Evolutionary conservation across 1,140 invertebrate species (phyloP).

Genomic region (Caenorhabditis elegans): WBcel235 BX284604.4:11293001-11293500

Average conservation of each 20-base stretch:
- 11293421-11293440: conserved; percentile 65
- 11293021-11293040: conserved; percentile 57
- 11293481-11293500: conserved; percentile 28
- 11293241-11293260: conserved; percentile 61
- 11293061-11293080: no score
- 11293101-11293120: no score
- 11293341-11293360: conserved; percentile 55
- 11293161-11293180: no score
- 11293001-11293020: conserved; percentile 60
- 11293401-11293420: conserved; percentile 62
- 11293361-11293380: no score
- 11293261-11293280: conserved; percentile 61
- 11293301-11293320: conserved; percentile 65
- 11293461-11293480: conserved; percentile 50
- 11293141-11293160: no score
- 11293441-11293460: conserved; percentile 61
- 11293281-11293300: conserved; percentile 66
- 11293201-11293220: conserved; percentile 66
- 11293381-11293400: conserved; percentile 66
- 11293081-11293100: no score
- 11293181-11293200: conserved; percentile 66
- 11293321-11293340: conserved; percentile 64
- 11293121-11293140: no score
- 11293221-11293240: conserved; percentile 64
- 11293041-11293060: conserved; percentile 58